Conservation (phyloP, 2,888 invertebrate genomes). For the Brachyopa scutellaris region DNA sequence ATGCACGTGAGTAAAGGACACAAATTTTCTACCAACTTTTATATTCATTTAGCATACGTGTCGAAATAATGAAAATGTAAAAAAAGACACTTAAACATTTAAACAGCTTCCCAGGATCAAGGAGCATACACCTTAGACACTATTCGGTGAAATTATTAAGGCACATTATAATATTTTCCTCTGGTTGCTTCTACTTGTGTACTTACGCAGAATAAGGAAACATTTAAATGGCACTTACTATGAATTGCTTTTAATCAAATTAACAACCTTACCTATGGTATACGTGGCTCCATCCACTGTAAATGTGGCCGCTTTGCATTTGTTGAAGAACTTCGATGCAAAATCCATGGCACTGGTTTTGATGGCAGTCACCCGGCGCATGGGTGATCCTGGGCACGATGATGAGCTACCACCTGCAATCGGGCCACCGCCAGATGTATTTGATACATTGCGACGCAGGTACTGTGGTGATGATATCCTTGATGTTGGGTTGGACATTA, state of each 20-base stretch:
- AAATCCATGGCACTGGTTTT: conserved; percentile 80
- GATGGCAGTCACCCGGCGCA: conserved; percentile 80
- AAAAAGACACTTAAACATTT: too few species aligned
- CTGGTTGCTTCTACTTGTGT: background rate
- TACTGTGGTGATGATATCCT: conserved; percentile 69
- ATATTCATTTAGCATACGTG: conserved; percentile 20
- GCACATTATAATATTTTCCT: conserved; percentile 23
- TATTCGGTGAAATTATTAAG: conserved; percentile 52
- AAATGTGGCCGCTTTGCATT: conserved; percentile 94
- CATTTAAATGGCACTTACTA: conserved; percentile 4
- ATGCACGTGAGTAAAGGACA: conserved; percentile 44
- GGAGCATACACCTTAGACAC: background rate
- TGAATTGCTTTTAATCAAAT: conserved; percentile 48
- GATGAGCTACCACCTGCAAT: conserved; percentile 69
- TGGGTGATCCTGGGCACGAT: conserved; percentile 80
- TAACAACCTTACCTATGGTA: conserved; percentile 87
- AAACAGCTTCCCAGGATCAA: conserved; percentile 2
- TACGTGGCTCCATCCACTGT: conserved; percentile 93
- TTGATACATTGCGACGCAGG: conserved; percentile 59
- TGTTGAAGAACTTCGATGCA: conserved; percentile 86
- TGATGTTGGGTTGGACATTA: conserved; percentile 69
- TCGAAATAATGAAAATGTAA: background rate
- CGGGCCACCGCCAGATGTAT: conserved; percentile 36
- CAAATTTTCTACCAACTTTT: background rate
- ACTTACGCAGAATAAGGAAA: conserved; percentile 15